These are phyloP conservation scores for Gymnothorax javanicus DNA, from an alignment of 2,797 vertebrate species.

Conservation along the genomic window DNA sequence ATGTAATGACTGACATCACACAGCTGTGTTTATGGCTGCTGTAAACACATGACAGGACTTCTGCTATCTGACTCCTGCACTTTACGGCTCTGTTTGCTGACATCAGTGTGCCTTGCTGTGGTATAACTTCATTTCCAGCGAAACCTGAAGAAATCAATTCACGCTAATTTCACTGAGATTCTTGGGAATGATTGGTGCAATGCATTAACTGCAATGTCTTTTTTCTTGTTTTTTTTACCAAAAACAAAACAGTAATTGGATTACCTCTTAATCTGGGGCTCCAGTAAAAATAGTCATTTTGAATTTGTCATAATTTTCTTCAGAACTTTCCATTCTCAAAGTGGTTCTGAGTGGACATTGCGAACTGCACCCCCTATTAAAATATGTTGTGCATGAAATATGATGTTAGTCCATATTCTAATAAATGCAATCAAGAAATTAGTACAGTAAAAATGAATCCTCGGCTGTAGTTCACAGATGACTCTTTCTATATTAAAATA, in stretches of 20 bases:
- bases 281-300: not conserved
- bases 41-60: too few species aligned
- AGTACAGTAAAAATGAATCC: too few species aligned
- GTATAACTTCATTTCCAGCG: not conserved
- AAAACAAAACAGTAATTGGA: not conserved
- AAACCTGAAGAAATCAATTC: not conserved
- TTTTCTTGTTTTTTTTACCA: not conserved
- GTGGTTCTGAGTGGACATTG: not conserved
- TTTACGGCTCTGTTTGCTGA: not conserved
- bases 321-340: not conserved
- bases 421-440: not conserved
- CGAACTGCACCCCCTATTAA: not conserved
- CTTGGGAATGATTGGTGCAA: not conserved
- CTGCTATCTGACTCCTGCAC: not conserved
- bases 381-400: not conserved
- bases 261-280: not conserved
- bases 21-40: too few species aligned
- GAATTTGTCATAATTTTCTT: not conserved
- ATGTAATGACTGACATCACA: too few species aligned
- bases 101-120: not conserved
- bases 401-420: not conserved
- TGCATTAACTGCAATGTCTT: not conserved
- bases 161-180: not conserved
- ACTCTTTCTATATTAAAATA: not conserved
- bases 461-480: not conserved